Conservation (phyloP, 2,113 vertebrate genomes). For the Orcinus orca region DNA sequence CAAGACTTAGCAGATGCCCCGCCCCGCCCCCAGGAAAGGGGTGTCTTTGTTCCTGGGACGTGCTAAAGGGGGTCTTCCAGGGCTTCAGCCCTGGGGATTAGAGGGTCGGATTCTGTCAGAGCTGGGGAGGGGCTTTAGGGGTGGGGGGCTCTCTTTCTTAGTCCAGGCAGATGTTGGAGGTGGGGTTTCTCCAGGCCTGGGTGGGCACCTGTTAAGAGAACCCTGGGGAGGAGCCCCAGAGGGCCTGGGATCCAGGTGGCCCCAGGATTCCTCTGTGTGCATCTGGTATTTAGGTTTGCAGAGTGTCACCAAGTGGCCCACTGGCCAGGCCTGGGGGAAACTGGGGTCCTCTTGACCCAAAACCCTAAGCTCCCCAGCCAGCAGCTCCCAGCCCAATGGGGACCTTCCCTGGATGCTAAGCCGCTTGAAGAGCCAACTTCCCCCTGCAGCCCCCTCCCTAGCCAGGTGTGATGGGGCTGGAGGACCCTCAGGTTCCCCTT, state of each 20-base stretch:
- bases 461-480: background rate
- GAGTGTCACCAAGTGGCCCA: background rate
- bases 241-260: background rate
- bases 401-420: background rate
- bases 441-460: no score
- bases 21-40: background rate
- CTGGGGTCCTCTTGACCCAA: background rate
- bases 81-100: background rate
- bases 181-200: background rate
- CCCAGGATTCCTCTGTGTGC: background rate
- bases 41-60: background rate
- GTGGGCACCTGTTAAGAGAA: background rate
- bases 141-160: background rate
- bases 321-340: background rate
- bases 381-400: background rate
- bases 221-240: background rate
- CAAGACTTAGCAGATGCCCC: background rate
- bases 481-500: background rate
- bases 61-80: background rate
- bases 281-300: background rate
- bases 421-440: background rate
- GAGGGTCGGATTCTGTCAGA: background rate
- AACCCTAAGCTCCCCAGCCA: background rate
- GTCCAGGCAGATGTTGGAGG: background rate
- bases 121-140: background rate